Conservation (phyloP, 2,797 vertebrate species). For the Vespertilio murinus region DNA sequence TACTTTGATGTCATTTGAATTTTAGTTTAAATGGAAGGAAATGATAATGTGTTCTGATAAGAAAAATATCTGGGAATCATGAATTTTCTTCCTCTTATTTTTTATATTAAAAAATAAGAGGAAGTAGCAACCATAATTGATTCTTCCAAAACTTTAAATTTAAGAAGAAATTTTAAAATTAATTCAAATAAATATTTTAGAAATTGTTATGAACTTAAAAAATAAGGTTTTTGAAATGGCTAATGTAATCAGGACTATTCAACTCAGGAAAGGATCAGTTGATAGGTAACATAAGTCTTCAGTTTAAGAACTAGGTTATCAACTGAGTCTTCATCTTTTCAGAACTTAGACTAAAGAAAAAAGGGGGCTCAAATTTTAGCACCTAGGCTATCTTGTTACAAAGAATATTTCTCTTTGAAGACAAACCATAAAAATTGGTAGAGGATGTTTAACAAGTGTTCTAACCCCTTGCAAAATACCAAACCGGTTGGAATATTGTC, state of each 20-base stretch:
- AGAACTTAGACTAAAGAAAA: constrained; percentile 24
- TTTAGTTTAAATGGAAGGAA: constrained; percentile 43
- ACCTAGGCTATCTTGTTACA: not conserved
- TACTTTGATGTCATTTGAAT: constrained; percentile 44
- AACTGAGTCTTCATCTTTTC: constrained; percentile 5
- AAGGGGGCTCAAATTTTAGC: not conserved
- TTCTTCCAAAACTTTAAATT: not conserved
- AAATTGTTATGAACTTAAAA: constrained; percentile 45
- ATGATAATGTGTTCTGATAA: constrained; percentile 39
- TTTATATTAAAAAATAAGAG: no score
- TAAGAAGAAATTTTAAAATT: constrained; percentile 40
- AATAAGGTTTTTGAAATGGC: constrained; percentile 33
- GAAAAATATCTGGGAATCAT: constrained; percentile 32
- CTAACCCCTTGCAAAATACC: constrained; percentile 1
- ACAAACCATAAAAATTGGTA: not conserved
- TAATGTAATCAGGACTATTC: not conserved
- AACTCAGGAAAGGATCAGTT: constrained; percentile 3
- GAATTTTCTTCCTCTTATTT: constrained; percentile 17
- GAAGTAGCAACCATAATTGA: not conserved
- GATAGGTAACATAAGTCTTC: constrained; percentile 37
- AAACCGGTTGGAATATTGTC: not conserved
- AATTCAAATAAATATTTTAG: constrained; percentile 44
- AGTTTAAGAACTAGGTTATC: constrained; percentile 27
- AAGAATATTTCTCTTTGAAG: constrained; percentile 42
- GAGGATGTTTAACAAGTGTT: constrained; percentile 31